Evolutionary conservation across 2,797 vertebrate genomes (phyloP), one percentile per base, ranked within the genome.

Genomic region (Manis pentadactyla): DNA sequence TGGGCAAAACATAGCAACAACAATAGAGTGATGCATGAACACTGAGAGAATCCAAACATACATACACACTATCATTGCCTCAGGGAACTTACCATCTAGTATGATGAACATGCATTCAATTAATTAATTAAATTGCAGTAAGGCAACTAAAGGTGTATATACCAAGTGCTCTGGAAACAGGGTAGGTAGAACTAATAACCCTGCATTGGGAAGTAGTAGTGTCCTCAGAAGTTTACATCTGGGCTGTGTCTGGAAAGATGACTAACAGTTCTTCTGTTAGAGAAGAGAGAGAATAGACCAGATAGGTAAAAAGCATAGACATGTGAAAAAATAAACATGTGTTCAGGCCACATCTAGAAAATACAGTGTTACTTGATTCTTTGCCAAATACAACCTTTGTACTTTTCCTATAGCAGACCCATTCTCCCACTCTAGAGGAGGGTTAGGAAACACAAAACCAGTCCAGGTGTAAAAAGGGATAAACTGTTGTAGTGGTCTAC

Each of bases 301-400:
- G 29, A 79, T 34, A 87, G 42, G 77, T 93, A 59, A 53, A 95
- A 89, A 12, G n/a, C 37, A 74, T 64, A 61, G 69, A 83, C 8
- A 1, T 81, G 6, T 87, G 27, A 68, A 78, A 78, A 89, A 55
- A n/a, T 51, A 53, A 88, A 75, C 27, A 55, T 8, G 12, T 55
- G 23, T n/a, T 83, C 29, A 90, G 79, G 46, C 14, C 51, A 69
- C 55, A 55, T 55, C 37, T 73, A 83, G 39, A 90, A 92, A 46
- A 55, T 71, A 73, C 25, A 73, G 27, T 57, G n/a, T 87, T 87
- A 68, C 34, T 95, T 61, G 63, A 64, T 90, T 87, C 42, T 87
- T 2, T 94, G 69, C 14, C 64, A 29, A 10, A 46, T 86, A 75
- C 51, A 79, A 8, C 31, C 61, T 91, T 88, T 66, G 23, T 89